Percentiles rank a stretch among this genome's conserved stretches.
Conservation (phyloP, 2,113 vertebrate genomes). For the Xiphophorus hellerii region DNA sequence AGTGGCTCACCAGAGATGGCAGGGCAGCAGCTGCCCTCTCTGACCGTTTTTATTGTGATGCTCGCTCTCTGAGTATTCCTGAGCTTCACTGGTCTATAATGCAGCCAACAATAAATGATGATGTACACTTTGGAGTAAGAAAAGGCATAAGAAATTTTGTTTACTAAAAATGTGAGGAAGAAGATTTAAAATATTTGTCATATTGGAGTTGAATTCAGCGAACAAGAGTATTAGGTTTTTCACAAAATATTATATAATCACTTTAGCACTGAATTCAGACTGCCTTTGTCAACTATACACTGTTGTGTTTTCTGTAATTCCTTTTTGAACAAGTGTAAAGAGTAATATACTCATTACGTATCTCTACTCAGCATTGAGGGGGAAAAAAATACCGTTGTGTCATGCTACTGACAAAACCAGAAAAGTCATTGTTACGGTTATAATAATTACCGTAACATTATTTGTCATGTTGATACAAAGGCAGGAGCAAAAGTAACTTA, state of each 20-base stretch:
- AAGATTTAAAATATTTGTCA: not conserved
- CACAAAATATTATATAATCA: not conserved
- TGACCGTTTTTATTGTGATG: slow-evolving; percentile 49
- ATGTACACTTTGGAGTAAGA: slow-evolving; percentile 12
- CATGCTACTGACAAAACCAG: not conserved
- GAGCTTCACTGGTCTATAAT: slow-evolving; percentile 46
- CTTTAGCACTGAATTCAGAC: slow-evolving; percentile 1
- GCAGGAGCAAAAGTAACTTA: too few relatives aligned
- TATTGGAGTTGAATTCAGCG: slow-evolving; percentile 10
- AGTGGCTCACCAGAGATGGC: slow-evolving; percentile 74
- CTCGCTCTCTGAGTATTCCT: slow-evolving; percentile 41
- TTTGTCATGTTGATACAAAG: too few relatives aligned
- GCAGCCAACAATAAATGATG: slow-evolving; percentile 18
- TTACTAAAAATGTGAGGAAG: not conserved
- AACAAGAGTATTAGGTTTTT: slow-evolving; percentile 1
- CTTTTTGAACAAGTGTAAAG: slow-evolving; percentile 10
- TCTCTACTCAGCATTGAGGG: too few relatives aligned
- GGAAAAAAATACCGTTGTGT: not conserved
- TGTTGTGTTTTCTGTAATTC: slow-evolving; percentile 6
- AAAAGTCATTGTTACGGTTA: too few relatives aligned
- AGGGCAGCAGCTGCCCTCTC: slow-evolving; percentile 59
- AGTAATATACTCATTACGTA: not conserved
- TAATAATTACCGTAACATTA: too few relatives aligned
- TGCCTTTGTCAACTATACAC: slow-evolving; percentile 8
- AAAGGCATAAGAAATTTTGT: slow-evolving; percentile 5